These are phyloP conservation scores for Cyprinodon brontotheroides DNA, from an alignment of 2,113 vertebrate species.

Conservation along the genomic window DNA sequence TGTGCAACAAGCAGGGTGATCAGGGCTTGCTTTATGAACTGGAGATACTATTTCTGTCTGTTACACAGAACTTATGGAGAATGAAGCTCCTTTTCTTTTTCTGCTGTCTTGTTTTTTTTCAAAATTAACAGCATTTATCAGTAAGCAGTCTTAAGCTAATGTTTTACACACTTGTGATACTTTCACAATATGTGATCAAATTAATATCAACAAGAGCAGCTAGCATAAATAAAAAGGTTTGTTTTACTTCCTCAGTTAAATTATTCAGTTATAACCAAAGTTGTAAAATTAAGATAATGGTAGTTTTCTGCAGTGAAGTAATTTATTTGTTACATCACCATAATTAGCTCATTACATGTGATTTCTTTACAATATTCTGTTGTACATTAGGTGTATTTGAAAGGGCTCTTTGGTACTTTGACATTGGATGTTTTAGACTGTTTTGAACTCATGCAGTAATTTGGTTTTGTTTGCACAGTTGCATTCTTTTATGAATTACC, in stretches of 20 bases:
- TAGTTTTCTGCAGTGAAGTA: not conserved
- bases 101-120: not conserved
- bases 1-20: slow-evolving; percentile 28
- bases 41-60: not conserved
- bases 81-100: not conserved
- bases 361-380: not conserved
- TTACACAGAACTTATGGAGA: not conserved
- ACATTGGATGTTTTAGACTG: not conserved
- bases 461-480: not conserved
- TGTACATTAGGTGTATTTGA: not conserved
- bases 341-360: not conserved
- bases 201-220: not conserved
- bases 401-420: not conserved
- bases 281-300: not conserved
- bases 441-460: not conserved
- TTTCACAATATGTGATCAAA: not conserved
- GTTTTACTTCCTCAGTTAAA: not conserved
- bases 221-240: not conserved
- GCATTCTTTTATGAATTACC: not conserved
- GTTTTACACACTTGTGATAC: not conserved
- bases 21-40: not conserved
- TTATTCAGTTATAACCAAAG: too few relatives aligned
- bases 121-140: not conserved
- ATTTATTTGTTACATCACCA: not conserved
- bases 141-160: not conserved